These are phyloP conservation scores for Fistularia commersonii DNA, from an alignment of 2,797 vertebrate species.

Conservation along the genomic window DNA sequence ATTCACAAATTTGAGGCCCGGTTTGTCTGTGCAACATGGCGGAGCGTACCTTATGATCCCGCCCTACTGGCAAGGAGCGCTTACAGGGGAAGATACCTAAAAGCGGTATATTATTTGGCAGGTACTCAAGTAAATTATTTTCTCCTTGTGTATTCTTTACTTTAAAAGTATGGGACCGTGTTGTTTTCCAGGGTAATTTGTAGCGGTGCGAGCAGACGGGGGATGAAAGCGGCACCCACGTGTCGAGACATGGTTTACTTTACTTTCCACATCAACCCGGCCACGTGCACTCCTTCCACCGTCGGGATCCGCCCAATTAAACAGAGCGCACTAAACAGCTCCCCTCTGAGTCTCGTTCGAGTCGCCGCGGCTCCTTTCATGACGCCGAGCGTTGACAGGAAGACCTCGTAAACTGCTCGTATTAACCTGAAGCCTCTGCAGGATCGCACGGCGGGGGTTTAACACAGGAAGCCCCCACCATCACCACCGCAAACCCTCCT, in stretches of 20 bases:
- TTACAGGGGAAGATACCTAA: too few relatives aligned
- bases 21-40: too few relatives aligned
- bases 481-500: neutral
- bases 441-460: constrained; percentile 64
- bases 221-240: too few relatives aligned
- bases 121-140: too few relatives aligned
- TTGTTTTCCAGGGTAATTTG: too few relatives aligned
- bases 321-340: constrained; percentile 32
- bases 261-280: constrained; percentile 17
- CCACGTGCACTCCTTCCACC: constrained; percentile 38
- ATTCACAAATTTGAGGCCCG: too few relatives aligned
- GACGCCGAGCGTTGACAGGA: constrained; percentile 61
- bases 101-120: too few relatives aligned
- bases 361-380: constrained; percentile 60
- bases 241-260: neutral
- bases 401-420: constrained; percentile 66
- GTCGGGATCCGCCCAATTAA: constrained; percentile 58
- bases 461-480: constrained; percentile 64
- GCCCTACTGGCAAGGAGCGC: too few relatives aligned
- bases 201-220: too few relatives aligned
- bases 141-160: too few relatives aligned
- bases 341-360: constrained; percentile 47
- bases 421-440: constrained; percentile 65
- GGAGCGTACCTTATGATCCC: too few relatives aligned
- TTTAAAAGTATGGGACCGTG: too few relatives aligned